A percentile compares a stretch with the other conserved stretches of the same genome.
phyloP scores from a whole-genome alignment of 2,113 vertebrate genomes.

The Himantopus leucocephalus region DNA sequence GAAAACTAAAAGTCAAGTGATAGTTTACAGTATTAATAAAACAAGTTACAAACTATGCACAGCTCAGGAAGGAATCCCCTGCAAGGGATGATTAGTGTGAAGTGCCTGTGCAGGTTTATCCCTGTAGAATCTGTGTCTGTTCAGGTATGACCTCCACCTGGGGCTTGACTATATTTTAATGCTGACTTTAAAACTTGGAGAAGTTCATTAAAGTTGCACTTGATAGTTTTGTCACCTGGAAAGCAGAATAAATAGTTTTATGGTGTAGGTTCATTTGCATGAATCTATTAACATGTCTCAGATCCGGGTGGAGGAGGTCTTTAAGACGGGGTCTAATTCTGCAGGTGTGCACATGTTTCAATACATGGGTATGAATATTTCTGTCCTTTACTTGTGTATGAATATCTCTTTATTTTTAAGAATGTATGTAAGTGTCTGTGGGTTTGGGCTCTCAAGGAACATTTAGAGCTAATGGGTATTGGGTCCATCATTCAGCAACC shows the following conservation, averaged over 20 bases:
- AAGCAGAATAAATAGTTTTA: neutral
- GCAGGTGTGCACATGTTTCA: neutral
- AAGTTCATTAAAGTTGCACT: neutral
- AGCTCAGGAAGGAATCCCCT: neutral
- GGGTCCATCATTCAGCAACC: neutral
- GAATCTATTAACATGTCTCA: neutral
- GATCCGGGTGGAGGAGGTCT: neutral
- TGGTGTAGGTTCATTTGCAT: neutral
- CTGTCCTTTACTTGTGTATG: neutral
- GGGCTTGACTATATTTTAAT: neutral
- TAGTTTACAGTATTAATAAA: conserved; percentile 42
- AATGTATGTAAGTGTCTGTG: neutral
- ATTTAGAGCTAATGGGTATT: neutral
- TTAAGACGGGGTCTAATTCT: neutral
- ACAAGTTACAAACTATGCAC: neutral
- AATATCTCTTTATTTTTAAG: conserved; percentile 1
- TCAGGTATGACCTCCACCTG: neutral
- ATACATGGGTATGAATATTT: neutral
- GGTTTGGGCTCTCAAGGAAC: neutral
- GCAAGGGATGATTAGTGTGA: neutral
- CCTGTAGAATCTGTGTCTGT: neutral
- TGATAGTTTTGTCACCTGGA: neutral
- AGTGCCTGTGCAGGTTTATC: neutral
- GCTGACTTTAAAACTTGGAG: neutral
- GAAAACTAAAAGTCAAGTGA: neutral